These are phyloP conservation scores for Sycophila texana DNA, from an alignment of 2,888 invertebrate species.

Conservation along the genomic window DNA sequence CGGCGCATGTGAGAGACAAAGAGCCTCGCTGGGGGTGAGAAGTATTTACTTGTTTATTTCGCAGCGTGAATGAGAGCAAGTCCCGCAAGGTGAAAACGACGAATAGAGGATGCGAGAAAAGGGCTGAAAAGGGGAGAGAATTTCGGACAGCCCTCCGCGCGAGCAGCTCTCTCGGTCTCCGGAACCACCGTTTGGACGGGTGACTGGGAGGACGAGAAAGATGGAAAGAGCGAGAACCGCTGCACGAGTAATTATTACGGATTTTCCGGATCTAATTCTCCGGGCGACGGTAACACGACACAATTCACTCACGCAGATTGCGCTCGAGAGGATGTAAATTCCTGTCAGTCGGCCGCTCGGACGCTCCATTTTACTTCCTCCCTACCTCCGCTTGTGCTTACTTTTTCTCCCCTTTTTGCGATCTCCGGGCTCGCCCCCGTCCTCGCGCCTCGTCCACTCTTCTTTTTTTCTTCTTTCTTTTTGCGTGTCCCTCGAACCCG, in stretches of 20 bases:
- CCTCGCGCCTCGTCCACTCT: conserved; percentile 16
- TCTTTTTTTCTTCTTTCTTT: conserved; percentile 4
- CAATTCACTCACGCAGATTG: conserved; percentile 75
- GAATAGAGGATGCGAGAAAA: conserved; percentile 4
- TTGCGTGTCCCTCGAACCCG: not conserved
- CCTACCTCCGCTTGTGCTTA: conserved; percentile 50
- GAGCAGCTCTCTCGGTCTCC: too few species aligned
- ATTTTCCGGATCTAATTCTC: conserved; percentile 75
- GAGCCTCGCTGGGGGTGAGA: conserved; percentile 46
- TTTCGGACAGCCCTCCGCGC: conserved; percentile 27
- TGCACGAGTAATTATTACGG: conserved; percentile 74
- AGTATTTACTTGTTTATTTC: conserved; percentile 70
- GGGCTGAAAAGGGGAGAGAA: conserved; percentile 39
- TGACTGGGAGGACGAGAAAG: conserved; percentile 35
- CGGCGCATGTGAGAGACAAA: conserved; percentile 50
- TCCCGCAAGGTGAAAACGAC: conserved; percentile 48
- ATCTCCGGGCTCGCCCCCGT: conserved; percentile 53
- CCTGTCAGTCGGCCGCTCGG: conserved; percentile 72
- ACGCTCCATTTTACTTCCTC: conserved; percentile 70
- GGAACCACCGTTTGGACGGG: too few species aligned
- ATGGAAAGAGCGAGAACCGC: conserved; percentile 48
- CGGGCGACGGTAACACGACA: conserved; percentile 74
- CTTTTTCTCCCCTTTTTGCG: conserved; percentile 65
- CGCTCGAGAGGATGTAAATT: conserved; percentile 73
- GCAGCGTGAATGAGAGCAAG: conserved; percentile 56